A percentile compares a stretch with the other conserved stretches of the same genome.
phyloP scores from a whole-genome alignment of 2,113 vertebrate genomes.

The Scopus umbretta region DNA sequence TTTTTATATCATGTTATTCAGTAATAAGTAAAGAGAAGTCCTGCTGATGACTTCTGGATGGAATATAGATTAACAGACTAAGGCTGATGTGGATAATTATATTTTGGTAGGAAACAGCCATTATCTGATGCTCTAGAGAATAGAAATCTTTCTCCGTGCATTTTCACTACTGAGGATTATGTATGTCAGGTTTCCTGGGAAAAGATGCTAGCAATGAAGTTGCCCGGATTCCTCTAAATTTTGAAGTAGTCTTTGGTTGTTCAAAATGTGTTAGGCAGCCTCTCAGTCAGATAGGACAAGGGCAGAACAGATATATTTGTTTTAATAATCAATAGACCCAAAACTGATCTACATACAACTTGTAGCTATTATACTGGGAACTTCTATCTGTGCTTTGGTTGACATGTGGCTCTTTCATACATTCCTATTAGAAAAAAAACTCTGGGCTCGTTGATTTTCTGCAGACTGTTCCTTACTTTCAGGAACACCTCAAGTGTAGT shows the following conservation, averaged over 20 bases:
- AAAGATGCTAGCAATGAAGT: neutral
- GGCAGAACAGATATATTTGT: neutral
- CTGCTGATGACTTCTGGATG: neutral
- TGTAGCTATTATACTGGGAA: neutral
- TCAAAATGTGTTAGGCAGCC: neutral
- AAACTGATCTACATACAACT: neutral
- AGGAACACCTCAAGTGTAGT: neutral
- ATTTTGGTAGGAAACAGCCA: neutral
- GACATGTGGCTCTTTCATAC: neutral
- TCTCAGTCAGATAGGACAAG: neutral
- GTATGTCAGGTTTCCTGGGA: neutral
- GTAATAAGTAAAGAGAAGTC: neutral
- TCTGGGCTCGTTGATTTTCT: neutral
- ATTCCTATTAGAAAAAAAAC: neutral
- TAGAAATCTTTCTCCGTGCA: neutral
- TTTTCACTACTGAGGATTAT: neutral
- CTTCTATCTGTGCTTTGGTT: neutral
- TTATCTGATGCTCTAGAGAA: neutral
- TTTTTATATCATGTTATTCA: neutral
- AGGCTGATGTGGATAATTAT: neutral
- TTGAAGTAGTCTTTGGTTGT: neutral
- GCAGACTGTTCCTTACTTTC: neutral
- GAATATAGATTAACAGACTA: neutral
- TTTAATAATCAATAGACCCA: neutral
- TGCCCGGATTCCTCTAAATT: neutral